Evolutionary conservation across 2,888 invertebrate species (phyloP).

Genomic region (Invenusta paracnida): DNA sequence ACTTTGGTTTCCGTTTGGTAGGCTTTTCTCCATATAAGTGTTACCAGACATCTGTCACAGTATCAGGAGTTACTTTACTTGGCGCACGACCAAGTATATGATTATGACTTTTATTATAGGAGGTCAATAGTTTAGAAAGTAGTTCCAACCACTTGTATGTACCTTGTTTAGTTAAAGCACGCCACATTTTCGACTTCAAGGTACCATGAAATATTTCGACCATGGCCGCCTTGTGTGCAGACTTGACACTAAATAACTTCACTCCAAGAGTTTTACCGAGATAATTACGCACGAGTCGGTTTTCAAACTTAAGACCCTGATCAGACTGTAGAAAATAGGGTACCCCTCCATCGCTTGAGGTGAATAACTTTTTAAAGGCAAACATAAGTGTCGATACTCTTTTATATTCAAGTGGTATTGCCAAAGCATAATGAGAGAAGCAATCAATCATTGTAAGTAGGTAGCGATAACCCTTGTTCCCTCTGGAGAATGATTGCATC

Average conservation of each 20-base stretch:
- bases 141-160: neutral
- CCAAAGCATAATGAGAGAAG: too few relatives aligned
- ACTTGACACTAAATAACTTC: neutral
- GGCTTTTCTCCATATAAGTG: neutral
- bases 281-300: neutral
- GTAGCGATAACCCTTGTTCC: too few relatives aligned
- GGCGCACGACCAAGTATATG: neutral
- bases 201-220: neutral
- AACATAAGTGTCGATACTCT: too few relatives aligned
- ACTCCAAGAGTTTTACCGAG: neutral
- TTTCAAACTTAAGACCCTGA: neutral
- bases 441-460: too few relatives aligned
- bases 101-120: neutral
- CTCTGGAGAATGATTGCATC: too few relatives aligned
- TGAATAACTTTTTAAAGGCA: too few relatives aligned
- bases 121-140: neutral
- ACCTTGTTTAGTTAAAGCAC: neutral
- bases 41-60: neutral
- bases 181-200: neutral
- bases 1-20: neutral
- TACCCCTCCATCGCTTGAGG: too few relatives aligned
- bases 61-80: neutral
- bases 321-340: neutral
- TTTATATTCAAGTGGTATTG: too few relatives aligned
- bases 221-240: neutral